phyloP scores from a whole-genome alignment of 2,797 vertebrate species.

The Anas acuta region DNA sequence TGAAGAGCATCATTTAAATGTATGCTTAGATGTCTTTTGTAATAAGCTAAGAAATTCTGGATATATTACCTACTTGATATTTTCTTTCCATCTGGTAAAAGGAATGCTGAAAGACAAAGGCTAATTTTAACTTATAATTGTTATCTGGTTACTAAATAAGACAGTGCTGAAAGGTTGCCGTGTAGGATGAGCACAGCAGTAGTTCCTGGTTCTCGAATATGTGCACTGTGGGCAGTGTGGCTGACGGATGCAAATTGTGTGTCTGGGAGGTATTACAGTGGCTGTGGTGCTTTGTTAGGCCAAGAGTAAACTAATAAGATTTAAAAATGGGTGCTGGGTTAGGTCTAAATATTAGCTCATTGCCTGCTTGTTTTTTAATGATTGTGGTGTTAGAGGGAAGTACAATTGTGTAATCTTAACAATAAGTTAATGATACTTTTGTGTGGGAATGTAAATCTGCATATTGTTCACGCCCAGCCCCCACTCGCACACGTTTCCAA shows the following conservation, averaged over 20 bases:
- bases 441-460: background rate
- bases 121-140: background rate
- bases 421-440: background rate
- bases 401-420: background rate
- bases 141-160: background rate
- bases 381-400: background rate
- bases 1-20: background rate
- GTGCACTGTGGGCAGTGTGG: background rate
- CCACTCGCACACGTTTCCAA: background rate
- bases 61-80: background rate
- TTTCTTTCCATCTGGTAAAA: background rate
- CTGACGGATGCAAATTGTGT: background rate
- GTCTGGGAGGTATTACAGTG: background rate
- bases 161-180: rapidly evolving
- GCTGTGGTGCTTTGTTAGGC: background rate
- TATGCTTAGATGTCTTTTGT: background rate
- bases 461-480: background rate
- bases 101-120: background rate
- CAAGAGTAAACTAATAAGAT: background rate
- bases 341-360: background rate
- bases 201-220: background rate
- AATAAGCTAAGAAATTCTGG: background rate
- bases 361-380: background rate
- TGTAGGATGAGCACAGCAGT: background rate
- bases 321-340: background rate